These are phyloP conservation scores for Apodemus agrarius DNA, from an alignment of 2,797 vertebrate species.

Conservation along the genomic window DNA sequence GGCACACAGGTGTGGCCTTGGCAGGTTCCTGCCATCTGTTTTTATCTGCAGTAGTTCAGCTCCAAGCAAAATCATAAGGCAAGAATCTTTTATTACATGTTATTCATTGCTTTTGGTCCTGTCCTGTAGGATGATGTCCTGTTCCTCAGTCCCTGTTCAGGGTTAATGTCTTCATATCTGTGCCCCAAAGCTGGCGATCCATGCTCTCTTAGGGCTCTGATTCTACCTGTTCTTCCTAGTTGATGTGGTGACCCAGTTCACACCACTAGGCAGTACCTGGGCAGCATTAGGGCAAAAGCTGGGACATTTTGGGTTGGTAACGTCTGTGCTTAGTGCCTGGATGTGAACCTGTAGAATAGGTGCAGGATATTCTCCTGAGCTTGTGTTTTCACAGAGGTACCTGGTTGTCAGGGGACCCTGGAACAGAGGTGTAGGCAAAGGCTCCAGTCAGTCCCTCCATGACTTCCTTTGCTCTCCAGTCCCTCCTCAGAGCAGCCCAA, in stretches of 20 bases:
- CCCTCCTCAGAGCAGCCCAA: neutral
- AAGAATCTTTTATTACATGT: neutral
- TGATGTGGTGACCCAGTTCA: neutral
- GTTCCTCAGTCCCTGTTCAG: neutral
- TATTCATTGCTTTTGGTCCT: neutral
- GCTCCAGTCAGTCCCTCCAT: neutral
- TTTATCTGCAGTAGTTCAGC: neutral
- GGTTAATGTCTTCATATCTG: neutral
- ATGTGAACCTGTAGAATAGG: neutral
- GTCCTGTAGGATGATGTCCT: neutral
- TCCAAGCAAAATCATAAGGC: too few relatives aligned
- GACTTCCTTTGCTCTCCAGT: too few relatives aligned
- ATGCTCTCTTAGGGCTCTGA: neutral
- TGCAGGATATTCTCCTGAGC: neutral
- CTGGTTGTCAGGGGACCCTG: neutral
- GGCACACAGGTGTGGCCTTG: neutral
- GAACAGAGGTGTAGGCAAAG: neutral
- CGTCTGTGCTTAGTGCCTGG: neutral
- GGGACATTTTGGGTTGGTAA: neutral
- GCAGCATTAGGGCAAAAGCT: neutral
- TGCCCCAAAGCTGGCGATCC: too few relatives aligned
- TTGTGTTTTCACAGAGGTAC: neutral
- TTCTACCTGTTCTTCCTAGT: neutral
- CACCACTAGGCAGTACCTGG: rapidly evolving
- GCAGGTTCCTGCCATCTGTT: neutral